These are phyloP conservation scores for Lithophane semibrunnea DNA, from an alignment of 2,888 invertebrate genomes.

Conservation along the genomic window DNA sequence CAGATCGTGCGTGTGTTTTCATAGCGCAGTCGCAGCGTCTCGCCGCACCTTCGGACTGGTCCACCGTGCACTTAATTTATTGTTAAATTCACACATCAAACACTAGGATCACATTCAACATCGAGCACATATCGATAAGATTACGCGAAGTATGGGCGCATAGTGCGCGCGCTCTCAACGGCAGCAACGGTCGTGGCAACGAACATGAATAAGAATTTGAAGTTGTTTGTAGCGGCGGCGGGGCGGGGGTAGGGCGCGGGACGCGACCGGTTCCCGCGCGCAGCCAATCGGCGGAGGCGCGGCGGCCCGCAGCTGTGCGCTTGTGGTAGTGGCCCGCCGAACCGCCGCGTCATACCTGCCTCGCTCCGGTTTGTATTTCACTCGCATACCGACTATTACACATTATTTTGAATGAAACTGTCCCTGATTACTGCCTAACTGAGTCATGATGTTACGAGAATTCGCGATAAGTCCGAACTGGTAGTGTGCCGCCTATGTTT, in stretches of 20 bases:
- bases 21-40: constrained; percentile 79
- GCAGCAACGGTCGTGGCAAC: constrained; percentile 88
- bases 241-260: constrained; percentile 70
- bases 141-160: constrained; percentile 87
- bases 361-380: constrained; percentile 79
- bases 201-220: constrained; percentile 90
- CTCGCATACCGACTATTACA: constrained; percentile 81
- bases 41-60: constrained; percentile 61
- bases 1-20: constrained; percentile 81
- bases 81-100: constrained; percentile 74
- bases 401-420: constrained; percentile 85
- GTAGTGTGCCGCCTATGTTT: constrained; percentile 60
- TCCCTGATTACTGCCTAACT: constrained; percentile 75
- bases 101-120: constrained; percentile 78
- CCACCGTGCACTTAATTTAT: constrained; percentile 63
- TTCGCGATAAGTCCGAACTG: constrained; percentile 65
- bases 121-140: constrained; percentile 88
- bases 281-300: constrained; percentile 85
- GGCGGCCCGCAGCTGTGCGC: constrained; percentile 84
- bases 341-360: constrained; percentile 84
- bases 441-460: constrained; percentile 78
- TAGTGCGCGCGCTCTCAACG: constrained; percentile 82
- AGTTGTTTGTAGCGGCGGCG: constrained; percentile 84
- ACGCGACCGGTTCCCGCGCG: constrained; percentile 84
- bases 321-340: constrained; percentile 70